Evolutionary conservation across 2,797 vertebrate species (phyloP), one percentile per base, ranked within the genome.

Genomic region (Gadopsis marmoratus): DNA sequence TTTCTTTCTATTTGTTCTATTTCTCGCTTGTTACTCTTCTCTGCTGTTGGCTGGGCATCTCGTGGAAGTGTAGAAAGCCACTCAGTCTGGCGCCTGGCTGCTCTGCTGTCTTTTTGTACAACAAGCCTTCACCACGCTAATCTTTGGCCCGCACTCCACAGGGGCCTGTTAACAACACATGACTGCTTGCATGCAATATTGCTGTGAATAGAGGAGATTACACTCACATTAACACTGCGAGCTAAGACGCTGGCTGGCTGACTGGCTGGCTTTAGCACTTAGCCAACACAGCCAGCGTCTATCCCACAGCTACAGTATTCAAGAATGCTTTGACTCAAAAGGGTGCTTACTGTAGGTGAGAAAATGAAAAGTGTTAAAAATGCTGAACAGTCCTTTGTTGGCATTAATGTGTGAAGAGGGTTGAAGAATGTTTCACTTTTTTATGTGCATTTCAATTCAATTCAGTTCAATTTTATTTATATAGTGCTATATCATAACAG

Each of bases 181-280:
- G 79, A 71, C 68, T 79, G 79, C 75, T 76, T 79, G 70, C 72
- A 71, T 87, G 83, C 56, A 74, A 69, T 43, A 43, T 69, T 35
- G 65, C 80, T 55, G 77, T 89, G 86, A 88, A 82, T 86, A 71
- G 74, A 82, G 69, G 68, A 86, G 91, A 91, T 91, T 90, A 92
- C 78, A 41, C 85, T 91, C 85, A 82, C 87, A 88, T 91, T 91
- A 89, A 74, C 83, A 88, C 81, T 13, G 74, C 12, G 7, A 77
- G 81, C 76, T 75, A 71, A 88, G 84, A 79, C 75, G 45, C 58
- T 63, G 75, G 61, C 63, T 70, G 75, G 70, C 62, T 58, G 45
- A 23, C 17, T 71, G 74, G 79, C 69, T 67, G 79, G 66, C 71
- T 66, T 60, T 59, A 85, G 62, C 66, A 45, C 77, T 87, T 51